A percentile compares a stretch with the other conserved stretches of the same genome.
phyloP scores from a whole-genome alignment of 2,888 invertebrate genomes.

The Mesorhabditis belari region DNA sequence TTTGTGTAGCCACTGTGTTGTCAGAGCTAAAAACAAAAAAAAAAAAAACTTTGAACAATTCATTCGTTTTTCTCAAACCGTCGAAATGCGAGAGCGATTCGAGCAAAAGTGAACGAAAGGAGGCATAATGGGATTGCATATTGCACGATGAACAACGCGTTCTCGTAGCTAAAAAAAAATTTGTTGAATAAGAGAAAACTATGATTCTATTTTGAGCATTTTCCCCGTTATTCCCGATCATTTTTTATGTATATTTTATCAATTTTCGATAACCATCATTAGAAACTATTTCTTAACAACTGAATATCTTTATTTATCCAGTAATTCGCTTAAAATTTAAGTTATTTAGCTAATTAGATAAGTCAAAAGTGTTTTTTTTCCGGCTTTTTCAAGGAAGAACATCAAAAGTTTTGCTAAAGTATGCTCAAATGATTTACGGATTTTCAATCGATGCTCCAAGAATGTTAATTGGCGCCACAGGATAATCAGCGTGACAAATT shows the following conservation, averaged over 20 bases:
- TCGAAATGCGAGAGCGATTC: constrained; percentile 32
- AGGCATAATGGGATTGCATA: constrained; percentile 41
- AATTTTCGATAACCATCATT: too few relatives aligned
- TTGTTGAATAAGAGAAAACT: neutral
- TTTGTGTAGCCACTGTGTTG: neutral
- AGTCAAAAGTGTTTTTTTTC: too few relatives aligned
- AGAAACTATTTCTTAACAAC: too few relatives aligned
- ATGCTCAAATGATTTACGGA: too few relatives aligned
- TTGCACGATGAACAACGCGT: constrained; percentile 36
- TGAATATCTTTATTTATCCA: neutral
- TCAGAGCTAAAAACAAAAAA: neutral
- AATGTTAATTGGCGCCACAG: too few relatives aligned
- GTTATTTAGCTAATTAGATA: too few relatives aligned
- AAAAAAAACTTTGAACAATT: neutral
- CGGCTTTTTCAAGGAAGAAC: too few relatives aligned
- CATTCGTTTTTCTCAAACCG: neutral
- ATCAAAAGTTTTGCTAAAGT: too few relatives aligned
- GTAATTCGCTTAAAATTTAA: too few relatives aligned
- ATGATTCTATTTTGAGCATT: neutral
- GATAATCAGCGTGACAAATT: too few relatives aligned
- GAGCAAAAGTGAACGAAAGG: constrained; percentile 34
- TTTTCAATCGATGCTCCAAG: too few relatives aligned
- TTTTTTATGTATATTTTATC: neutral
- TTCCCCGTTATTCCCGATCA: neutral
- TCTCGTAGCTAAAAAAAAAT: constrained; percentile 28